Conservation (phyloP, 1,140 invertebrate species). For the Meloidogyne hapla region DNA sequence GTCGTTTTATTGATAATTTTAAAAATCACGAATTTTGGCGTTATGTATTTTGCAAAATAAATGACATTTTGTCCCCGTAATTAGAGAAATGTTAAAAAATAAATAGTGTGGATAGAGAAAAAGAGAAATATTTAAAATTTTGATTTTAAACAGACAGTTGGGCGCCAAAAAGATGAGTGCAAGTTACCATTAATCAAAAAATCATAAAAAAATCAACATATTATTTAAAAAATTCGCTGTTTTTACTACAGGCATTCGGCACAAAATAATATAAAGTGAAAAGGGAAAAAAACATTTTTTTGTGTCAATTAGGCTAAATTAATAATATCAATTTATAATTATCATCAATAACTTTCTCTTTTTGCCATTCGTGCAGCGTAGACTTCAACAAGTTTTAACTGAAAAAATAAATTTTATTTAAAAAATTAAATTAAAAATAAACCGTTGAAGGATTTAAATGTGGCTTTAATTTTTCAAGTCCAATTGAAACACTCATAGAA, state of each 20-base stretch:
- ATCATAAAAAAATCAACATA: neutral
- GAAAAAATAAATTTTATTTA: conserved; percentile 34
- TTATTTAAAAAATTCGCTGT: neutral
- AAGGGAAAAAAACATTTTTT: conserved; percentile 2
- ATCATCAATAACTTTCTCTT: neutral
- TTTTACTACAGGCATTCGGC: neutral
- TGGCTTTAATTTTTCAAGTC: conserved; percentile 77
- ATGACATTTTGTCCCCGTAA: no score
- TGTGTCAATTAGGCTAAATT: neutral
- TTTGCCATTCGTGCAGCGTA: conserved; percentile 72
- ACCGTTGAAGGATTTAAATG: conserved; percentile 80
- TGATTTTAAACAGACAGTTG: no score
- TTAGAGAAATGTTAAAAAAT: no score
- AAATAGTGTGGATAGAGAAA: no score
- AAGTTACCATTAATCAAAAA: no score
- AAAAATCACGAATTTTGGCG: no score
- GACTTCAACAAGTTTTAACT: conserved; percentile 74
- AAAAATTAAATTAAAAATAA: conserved; percentile 3
- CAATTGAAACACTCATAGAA: conserved; percentile 80
- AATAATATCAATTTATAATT: neutral
- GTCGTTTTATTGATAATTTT: no score
- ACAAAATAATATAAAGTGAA: conserved; percentile 9
- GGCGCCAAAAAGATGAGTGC: no score
- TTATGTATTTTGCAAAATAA: no score
- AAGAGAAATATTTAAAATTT: no score